phyloP scores from a whole-genome alignment of 1,140 invertebrate genomes.

The Bombus breviceps region DNA sequence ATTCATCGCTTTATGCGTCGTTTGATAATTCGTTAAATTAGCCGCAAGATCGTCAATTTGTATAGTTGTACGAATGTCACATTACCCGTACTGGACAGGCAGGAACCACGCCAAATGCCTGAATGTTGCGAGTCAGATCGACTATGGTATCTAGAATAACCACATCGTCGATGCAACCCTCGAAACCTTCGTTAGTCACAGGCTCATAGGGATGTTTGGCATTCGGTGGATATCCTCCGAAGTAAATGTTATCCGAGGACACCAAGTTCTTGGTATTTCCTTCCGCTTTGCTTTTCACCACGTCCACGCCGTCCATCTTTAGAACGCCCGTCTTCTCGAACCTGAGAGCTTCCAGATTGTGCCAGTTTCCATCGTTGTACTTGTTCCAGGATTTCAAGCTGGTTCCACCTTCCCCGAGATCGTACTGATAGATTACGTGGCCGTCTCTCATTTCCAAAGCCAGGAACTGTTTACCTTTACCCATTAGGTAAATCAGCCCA shows the following conservation, averaged over 20 bases:
- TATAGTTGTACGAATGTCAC: neutral
- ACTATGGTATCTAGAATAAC: slow-evolving; percentile 88
- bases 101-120: slow-evolving; percentile 90
- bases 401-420: slow-evolving; percentile 86
- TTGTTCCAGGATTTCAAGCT: slow-evolving; percentile 83
- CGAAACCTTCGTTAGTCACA: slow-evolving; percentile 90
- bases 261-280: slow-evolving; percentile 80
- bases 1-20: neutral
- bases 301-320: slow-evolving; percentile 86
- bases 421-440: slow-evolving; percentile 87
- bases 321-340: slow-evolving; percentile 86
- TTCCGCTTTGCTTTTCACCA: slow-evolving; percentile 76
- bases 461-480: slow-evolving; percentile 89
- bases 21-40: neutral
- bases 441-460: slow-evolving; percentile 93
- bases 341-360: slow-evolving; percentile 88
- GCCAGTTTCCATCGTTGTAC: slow-evolving; percentile 94
- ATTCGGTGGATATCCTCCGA: slow-evolving; percentile 91
- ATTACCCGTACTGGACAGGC: slow-evolving; percentile 92
- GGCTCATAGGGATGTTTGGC: slow-evolving; percentile 85
- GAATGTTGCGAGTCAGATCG: slow-evolving; percentile 90
- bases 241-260: slow-evolving; percentile 89
- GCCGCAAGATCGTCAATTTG: accelerated
- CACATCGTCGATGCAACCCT: slow-evolving; percentile 96
- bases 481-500: slow-evolving; percentile 94